phyloP scores from a whole-genome alignment of 2,888 invertebrate genomes.

The Abscondita cerata region DNA sequence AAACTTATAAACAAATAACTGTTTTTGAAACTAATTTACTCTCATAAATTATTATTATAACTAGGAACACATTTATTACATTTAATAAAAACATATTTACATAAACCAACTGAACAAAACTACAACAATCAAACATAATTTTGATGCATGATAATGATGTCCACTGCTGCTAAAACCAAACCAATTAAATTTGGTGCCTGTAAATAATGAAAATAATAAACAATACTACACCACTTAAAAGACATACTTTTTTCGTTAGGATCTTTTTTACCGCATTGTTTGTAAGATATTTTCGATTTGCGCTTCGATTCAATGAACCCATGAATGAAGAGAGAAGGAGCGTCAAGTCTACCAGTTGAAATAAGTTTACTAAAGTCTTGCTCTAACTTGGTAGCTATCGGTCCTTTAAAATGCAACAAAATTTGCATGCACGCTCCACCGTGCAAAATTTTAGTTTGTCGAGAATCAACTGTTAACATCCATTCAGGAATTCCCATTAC shows the following conservation, averaged over 20 bases:
- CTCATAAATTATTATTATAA: too few species aligned
- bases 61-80: too few species aligned
- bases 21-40: too few species aligned
- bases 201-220: neutral
- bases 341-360: constrained; percentile 74
- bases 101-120: constrained; percentile 6
- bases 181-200: neutral
- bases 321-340: constrained; percentile 79
- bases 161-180: constrained; percentile 9
- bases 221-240: neutral
- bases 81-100: neutral
- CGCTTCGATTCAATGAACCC: constrained; percentile 76
- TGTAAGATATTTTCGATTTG: constrained; percentile 74
- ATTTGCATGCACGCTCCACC: constrained; percentile 83
- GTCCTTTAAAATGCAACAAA: constrained; percentile 85
- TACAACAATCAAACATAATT: constrained; percentile 10
- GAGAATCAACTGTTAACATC: constrained; percentile 85
- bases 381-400: constrained; percentile 79
- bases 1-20: too few species aligned
- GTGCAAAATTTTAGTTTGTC: constrained; percentile 79
- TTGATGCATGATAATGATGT: neutral
- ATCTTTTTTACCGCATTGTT: constrained; percentile 78
- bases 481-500: constrained; percentile 89
- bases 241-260: constrained; percentile 68
- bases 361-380: constrained; percentile 80